phyloP scores from a whole-genome alignment of 2,888 invertebrate genomes.

The Aproaerema taeniolella region DNA sequence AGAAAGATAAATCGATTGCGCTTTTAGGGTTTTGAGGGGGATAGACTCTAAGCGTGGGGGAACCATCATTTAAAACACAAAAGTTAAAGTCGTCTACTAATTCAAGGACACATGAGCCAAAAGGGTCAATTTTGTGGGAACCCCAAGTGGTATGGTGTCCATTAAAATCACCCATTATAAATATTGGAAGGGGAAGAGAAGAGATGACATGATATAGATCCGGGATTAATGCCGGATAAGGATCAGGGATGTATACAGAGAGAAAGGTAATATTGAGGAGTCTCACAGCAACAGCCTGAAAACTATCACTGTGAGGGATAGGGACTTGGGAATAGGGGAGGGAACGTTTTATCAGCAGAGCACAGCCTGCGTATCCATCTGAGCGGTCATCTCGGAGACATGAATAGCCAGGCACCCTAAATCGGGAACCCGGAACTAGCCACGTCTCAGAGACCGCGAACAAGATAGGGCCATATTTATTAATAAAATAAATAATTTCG shows the following conservation, averaged over 20 bases:
- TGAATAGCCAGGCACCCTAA: constrained; percentile 17
- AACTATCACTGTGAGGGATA: background rate
- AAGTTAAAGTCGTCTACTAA: constrained; percentile 5
- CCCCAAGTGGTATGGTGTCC: constrained; percentile 4
- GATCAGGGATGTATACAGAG: constrained; percentile 17
- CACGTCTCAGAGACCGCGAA: constrained; percentile 21
- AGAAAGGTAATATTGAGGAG: constrained; percentile 12
- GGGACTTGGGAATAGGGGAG: constrained; percentile 9
- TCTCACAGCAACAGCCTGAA: constrained; percentile 16
- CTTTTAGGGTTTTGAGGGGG: constrained; percentile 11
- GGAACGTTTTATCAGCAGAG: constrained; percentile 6
- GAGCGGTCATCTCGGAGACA: constrained; percentile 23
- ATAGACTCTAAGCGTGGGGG: constrained; percentile 5
- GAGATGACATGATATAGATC: constrained; percentile 10
- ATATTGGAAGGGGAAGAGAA: constrained; percentile 8
- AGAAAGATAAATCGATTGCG: constrained; percentile 13
- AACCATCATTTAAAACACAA: constrained; percentile 11
- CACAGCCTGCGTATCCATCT: constrained; percentile 21
- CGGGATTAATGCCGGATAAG: constrained; percentile 6
- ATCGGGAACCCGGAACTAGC: constrained; percentile 10
- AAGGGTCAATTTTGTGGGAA: background rate
- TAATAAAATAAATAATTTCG: constrained; percentile 10
- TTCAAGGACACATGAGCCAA: background rate
- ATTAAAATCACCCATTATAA: constrained; percentile 17
- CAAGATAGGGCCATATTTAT: constrained; percentile 8